Percentiles rank a stretch among this genome's conserved stretches.
Conservation (phyloP, 64 coral and sea anemone species). For the Stichodactyla helianthus region DNA sequence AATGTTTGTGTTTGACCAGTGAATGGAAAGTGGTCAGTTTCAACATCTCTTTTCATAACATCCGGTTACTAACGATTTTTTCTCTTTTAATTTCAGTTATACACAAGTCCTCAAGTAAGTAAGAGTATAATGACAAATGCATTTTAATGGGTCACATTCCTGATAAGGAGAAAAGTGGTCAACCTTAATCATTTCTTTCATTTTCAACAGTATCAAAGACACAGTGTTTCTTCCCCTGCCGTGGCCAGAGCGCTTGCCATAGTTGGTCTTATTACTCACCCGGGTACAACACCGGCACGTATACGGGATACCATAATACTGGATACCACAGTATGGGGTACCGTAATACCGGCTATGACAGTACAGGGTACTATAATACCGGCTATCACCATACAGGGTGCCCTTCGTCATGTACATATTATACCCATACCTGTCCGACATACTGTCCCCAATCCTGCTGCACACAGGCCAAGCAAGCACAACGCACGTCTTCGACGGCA, state of each 20-base stretch:
- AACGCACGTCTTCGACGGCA: neutral
- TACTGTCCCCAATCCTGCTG: conserved; percentile 14
- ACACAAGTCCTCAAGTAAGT: neutral
- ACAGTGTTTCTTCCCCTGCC: conserved; percentile 15
- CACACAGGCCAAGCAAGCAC: neutral
- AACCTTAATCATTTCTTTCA: neutral
- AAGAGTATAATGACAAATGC: neutral
- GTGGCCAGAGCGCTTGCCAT: neutral
- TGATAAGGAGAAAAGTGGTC: neutral
- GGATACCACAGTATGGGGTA: neutral
- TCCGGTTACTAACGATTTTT: neutral
- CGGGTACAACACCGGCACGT: neutral
- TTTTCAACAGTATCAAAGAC: neutral
- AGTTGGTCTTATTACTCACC: neutral
- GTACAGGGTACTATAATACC: neutral
- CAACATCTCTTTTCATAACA: no score
- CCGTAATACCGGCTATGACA: neutral
- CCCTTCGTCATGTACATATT: conserved; percentile 2
- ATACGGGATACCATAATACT: conserved; percentile 13
- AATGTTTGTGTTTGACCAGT: no score
- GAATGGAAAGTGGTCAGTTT: no score
- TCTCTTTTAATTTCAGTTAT: neutral
- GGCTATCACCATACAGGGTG: neutral
- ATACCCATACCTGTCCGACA: conserved; percentile 10
- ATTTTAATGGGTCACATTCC: neutral